These are phyloP conservation scores for Ips nitidus DNA, from an alignment of 1,140 invertebrate genomes.

Conservation along the genomic window DNA sequence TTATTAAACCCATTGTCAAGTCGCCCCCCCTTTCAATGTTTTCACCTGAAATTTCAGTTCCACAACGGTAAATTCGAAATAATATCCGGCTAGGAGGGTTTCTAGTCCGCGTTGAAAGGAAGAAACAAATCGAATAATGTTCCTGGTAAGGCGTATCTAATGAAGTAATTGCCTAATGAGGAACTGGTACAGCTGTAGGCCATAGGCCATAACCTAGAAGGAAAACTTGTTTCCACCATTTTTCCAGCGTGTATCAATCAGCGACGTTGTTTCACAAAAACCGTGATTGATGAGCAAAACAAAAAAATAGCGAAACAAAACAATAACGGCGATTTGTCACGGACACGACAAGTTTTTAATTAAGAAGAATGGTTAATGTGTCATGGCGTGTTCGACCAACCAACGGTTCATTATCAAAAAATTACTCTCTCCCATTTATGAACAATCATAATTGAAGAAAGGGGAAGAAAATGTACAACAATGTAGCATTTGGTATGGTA, in stretches of 20 bases:
- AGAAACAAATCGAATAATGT: neutral
- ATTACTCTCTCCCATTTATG: no score
- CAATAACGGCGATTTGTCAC: slow-evolving; percentile 33
- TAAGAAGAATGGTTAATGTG: slow-evolving; percentile 30
- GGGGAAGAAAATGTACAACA: no score
- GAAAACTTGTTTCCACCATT: no score
- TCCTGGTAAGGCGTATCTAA: neutral
- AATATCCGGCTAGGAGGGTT: neutral
- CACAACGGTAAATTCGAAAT: neutral
- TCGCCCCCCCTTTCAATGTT: neutral
- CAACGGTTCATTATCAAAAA: neutral
- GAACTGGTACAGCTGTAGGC: no score
- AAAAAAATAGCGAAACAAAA: slow-evolving; percentile 6
- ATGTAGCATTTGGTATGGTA: no score
- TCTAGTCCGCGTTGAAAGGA: neutral
- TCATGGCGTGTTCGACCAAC: slow-evolving; percentile 11
- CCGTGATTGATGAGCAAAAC: slow-evolving; percentile 26
- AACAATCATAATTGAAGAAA: no score
- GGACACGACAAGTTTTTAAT: slow-evolving; percentile 34
- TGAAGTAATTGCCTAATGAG: no score
- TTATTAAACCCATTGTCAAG: neutral
- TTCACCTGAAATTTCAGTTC: slow-evolving; percentile 5
- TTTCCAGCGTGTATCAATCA: slow-evolving; percentile 20
- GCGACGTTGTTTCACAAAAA: slow-evolving; percentile 23
- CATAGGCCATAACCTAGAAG: no score